Base-by-base conservation (phyloP, 2,113 vertebrate genomes). In the Montifringilla adamsi region DNA sequence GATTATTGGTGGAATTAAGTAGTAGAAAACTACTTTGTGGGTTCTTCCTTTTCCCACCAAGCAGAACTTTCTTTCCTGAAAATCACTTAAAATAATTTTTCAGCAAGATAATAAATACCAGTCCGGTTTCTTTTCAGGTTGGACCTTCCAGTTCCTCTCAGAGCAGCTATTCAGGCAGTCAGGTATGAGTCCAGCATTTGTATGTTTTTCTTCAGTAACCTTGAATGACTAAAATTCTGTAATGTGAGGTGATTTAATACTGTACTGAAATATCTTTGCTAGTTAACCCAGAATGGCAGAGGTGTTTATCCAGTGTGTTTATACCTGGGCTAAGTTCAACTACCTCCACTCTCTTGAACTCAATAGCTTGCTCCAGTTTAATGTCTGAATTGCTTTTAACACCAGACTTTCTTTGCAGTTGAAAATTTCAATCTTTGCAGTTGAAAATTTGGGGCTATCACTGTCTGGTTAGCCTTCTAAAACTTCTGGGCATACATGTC, bases 101-200 rank as follows among this genome's bases (percentile, higher is more conserved):
- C 55, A 80, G 15, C 8, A 50, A 79, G 64, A 35, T 70, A 64
- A 35, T 67, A 58, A 88, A 44, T 31, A 43, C 2, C 7, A 19
- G 46, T 80, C 37, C 81, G 14, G 1, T 56, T 91, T 94, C 43
- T 74, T 88, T 77, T 47, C 56, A 97, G 96, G 35, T 93, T 77
- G 91, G 87, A 76, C 95, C 96, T 69, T 91, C 95, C 0, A 0
- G 76, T 68, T 94, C 95, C 64, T 95, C 95, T 84, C 93, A 95
- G 76, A 94, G 0, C 35, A 90, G 39, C 43, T 95, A 94, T 72
- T 94, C 87, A 33, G 12, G 90, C 23, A 37, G 63, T 52, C 67
- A 95, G 88, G 96, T 97, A 92, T 41, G 72, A 67, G 18, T 39
- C 49, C 56, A 68, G 15, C 18, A 41, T 37, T 87, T 62, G 7